These are phyloP conservation scores for Paratilapia polleni DNA, from an alignment of 2,113 vertebrate species.

Conservation along the genomic window DNA sequence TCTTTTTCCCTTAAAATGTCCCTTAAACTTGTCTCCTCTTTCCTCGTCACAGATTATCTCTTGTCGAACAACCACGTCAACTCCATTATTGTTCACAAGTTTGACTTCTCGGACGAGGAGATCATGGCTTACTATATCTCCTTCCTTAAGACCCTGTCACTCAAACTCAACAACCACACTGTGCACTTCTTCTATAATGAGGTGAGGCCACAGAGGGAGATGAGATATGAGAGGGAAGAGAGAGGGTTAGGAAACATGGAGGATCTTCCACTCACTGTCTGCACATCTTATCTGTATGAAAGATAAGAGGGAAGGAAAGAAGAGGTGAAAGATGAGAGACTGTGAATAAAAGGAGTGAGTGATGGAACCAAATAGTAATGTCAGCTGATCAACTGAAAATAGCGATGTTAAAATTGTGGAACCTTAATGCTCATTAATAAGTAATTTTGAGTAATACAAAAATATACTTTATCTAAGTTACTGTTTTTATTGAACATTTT, in stretches of 20 bases:
- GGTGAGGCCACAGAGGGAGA: slow-evolving; percentile 80
- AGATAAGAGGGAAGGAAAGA: background rate
- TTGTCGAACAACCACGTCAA: slow-evolving; percentile 99
- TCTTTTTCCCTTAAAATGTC: background rate
- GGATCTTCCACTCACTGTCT: background rate
- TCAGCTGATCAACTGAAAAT: background rate
- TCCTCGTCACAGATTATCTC: slow-evolving; percentile 87
- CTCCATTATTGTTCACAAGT: slow-evolving; percentile 99
- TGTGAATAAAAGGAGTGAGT: background rate
- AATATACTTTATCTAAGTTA: background rate
- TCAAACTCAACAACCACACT: slow-evolving; percentile 98
- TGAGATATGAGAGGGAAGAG: background rate
- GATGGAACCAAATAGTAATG: background rate
- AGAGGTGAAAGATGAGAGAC: background rate
- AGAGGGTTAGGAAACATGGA: background rate
- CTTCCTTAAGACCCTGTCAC: slow-evolving; percentile 96
- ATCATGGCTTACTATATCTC: slow-evolving; percentile 99
- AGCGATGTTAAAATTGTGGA: background rate
- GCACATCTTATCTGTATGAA: background rate
- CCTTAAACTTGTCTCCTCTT: background rate
- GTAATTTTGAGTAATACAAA: background rate
- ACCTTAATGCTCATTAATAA: background rate
- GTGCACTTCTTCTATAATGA: slow-evolving; percentile 99
- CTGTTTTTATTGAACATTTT: no score
- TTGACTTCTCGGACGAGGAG: slow-evolving; percentile 99